phyloP scores from a whole-genome alignment of 2,113 vertebrate genomes.

The Labeo catla region DNA sequence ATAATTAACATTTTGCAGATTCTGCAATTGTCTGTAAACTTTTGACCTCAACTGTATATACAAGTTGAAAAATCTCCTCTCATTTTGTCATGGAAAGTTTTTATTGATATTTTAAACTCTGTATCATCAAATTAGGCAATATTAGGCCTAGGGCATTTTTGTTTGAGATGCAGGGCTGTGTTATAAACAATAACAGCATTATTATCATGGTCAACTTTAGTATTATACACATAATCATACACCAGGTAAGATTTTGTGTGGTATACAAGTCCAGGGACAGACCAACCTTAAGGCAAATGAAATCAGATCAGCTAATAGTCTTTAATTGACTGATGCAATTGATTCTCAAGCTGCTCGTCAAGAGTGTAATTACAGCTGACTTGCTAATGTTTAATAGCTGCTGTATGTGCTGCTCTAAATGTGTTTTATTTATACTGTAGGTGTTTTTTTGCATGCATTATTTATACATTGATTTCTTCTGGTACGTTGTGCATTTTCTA shows the following conservation, averaged over 20 bases:
- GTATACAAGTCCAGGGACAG: not conserved
- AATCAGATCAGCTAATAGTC: not conserved
- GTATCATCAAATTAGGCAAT: not conserved
- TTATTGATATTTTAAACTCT: not conserved
- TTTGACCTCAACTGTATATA: too few species aligned
- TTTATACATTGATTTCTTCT: not conserved
- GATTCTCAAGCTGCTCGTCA: not conserved
- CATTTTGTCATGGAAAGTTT: too few species aligned
- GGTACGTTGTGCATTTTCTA: not conserved
- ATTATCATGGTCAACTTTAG: too few species aligned
- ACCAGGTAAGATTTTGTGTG: not conserved
- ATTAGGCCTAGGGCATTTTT: not conserved
- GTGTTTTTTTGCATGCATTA: not conserved
- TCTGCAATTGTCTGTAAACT: too few species aligned
- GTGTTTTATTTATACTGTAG: not conserved
- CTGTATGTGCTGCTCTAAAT: not conserved
- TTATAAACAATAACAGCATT: too few species aligned
- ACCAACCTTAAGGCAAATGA: not conserved
- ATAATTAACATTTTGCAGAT: too few species aligned
- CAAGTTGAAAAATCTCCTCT: too few species aligned
- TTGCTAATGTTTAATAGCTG: not conserved
- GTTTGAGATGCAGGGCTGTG: not conserved
- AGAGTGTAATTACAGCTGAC: constrained; percentile 3
- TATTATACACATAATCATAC: too few species aligned
- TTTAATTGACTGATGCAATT: constrained; percentile 4